phyloP scores from a whole-genome alignment of 2,113 vertebrate species.

The Plectropomus leopardus region DNA sequence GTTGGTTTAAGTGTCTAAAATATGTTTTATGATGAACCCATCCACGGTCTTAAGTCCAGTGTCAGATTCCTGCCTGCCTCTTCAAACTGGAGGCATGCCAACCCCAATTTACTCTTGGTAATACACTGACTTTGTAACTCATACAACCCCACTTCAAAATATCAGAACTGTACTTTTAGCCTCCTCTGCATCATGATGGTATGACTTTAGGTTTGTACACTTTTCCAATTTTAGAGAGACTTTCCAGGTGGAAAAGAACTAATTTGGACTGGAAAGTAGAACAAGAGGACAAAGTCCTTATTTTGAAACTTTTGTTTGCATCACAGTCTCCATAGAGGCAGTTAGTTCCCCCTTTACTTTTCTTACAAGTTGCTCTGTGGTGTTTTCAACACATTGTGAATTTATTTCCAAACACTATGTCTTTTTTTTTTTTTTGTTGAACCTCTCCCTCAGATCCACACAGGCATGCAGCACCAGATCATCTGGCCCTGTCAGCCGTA shows the following conservation, averaged over 20 bases:
- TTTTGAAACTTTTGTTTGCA: conserved; percentile 29
- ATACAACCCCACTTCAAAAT: too few species aligned
- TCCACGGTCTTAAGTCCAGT: too few species aligned
- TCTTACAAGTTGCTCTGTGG: background rate
- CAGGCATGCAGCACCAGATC: conserved; percentile 92
- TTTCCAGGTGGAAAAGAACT: background rate
- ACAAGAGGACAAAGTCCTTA: conserved; percentile 2
- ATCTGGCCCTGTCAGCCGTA: conserved; percentile 95
- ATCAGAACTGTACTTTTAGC: too few species aligned
- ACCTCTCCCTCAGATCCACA: conserved; percentile 87
- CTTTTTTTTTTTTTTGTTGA: background rate
- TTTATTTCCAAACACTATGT: background rate
- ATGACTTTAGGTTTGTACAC: background rate
- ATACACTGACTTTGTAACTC: too few species aligned
- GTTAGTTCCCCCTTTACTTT: conserved; percentile 1
- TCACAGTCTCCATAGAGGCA: background rate
- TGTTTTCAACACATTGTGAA: background rate
- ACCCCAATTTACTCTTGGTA: too few species aligned
- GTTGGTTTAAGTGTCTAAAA: too few species aligned
- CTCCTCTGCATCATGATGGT: background rate
- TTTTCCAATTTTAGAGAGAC: background rate
- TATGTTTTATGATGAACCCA: too few species aligned
- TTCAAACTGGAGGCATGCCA: too few species aligned
- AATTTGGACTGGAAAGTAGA: conserved; percentile 10
- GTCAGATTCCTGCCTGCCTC: too few species aligned